A percentile compares a stretch with the other conserved stretches of the same genome.
Evolutionary conservation across 2,888 invertebrate species (phyloP).

Genomic region (Catocala nupta): DNA sequence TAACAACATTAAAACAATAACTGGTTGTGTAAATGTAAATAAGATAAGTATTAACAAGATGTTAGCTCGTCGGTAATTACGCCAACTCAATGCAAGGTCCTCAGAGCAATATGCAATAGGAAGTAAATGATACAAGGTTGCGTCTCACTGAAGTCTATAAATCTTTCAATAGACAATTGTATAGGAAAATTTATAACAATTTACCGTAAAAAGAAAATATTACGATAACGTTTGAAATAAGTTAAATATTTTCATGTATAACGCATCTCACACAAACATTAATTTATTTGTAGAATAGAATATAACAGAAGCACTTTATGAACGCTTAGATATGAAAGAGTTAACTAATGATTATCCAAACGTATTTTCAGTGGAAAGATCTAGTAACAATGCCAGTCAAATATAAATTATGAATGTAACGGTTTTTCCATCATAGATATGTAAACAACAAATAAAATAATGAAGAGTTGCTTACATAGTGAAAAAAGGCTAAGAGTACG

Average conservation of each 20-base stretch:
- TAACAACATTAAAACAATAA: constrained; percentile 38
- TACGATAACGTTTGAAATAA: constrained; percentile 4
- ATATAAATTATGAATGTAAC: no score
- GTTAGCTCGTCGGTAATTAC: constrained; percentile 66
- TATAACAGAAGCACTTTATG: no score
- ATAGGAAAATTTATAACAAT: constrained; percentile 55
- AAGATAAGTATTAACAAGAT: constrained; percentile 60
- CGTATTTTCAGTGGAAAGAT: no score
- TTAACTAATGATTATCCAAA: no score
- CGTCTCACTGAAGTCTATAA: constrained; percentile 62
- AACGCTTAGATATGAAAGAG: no score
- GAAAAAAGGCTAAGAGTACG: no score
- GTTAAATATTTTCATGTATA: not conserved
- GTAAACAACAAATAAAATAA: no score
- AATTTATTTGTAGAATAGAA: no score
- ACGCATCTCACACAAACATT: not conserved
- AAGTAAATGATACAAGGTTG: constrained; percentile 76
- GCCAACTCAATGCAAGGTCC: constrained; percentile 75
- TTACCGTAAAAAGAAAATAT: constrained; percentile 35
- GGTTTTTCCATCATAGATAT: no score
- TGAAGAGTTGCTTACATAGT: no score
- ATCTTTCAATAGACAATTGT: constrained; percentile 64
- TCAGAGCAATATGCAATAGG: constrained; percentile 77
- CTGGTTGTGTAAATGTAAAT: constrained; percentile 61
- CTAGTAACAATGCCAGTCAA: no score